Evolutionary conservation across 2,113 vertebrate species (phyloP).

Genomic region (Thymallus thymallus): DNA sequence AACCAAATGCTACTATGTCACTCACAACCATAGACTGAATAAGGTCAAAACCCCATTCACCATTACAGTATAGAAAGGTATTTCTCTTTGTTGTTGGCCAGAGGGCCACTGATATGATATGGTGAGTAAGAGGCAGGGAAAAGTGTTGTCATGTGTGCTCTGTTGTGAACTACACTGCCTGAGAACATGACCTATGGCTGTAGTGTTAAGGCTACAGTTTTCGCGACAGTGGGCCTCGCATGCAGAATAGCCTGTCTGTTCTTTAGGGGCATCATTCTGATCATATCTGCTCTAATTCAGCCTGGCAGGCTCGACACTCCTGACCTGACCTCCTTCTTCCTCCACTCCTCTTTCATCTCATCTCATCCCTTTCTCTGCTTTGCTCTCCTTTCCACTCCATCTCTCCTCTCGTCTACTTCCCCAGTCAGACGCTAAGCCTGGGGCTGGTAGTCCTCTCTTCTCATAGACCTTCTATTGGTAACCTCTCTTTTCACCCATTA

Average conservation of each 20-base stretch:
- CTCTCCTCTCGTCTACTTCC: neutral
- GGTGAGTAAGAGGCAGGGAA: neutral
- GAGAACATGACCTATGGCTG: conserved; percentile 29
- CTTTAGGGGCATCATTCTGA: neutral
- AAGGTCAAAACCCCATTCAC: no score
- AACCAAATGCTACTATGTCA: neutral
- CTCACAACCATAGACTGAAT: no score
- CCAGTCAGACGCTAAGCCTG: conserved; percentile 6
- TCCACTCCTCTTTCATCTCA: neutral
- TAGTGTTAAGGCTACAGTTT: neutral
- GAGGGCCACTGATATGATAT: neutral
- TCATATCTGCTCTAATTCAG: conserved; percentile 13
- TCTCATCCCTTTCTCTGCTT: neutral
- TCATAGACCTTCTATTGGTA: conserved; percentile 12
- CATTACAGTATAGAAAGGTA: neutral
- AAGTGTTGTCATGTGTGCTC: neutral
- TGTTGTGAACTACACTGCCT: neutral
- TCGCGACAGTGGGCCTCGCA: neutral
- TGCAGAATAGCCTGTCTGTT: neutral
- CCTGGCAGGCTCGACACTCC: conserved; percentile 8
- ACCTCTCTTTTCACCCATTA: conserved; percentile 7
- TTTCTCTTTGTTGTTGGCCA: neutral
- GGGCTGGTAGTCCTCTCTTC: neutral
- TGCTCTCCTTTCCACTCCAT: neutral
- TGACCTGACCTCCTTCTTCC: conserved; percentile 6